These are phyloP conservation scores for Onchidella celtica DNA, from an alignment of 2,888 invertebrate genomes.

Conservation along the genomic window DNA sequence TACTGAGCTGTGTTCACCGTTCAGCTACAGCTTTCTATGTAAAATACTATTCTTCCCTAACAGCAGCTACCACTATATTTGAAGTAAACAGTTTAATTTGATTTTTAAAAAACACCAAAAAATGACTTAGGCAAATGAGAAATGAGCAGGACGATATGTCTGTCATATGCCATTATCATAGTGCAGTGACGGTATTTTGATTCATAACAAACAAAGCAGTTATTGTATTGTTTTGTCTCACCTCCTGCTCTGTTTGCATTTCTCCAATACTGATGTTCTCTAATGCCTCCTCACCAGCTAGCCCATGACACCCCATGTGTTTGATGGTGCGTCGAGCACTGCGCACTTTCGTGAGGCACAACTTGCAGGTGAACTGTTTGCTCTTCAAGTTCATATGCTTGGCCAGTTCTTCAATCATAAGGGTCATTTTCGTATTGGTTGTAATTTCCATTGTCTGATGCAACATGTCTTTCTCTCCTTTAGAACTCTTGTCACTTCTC, in stretches of 20 bases:
- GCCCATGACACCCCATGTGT: conserved; percentile 30
- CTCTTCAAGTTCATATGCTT: background rate
- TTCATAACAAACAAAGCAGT: too few species aligned
- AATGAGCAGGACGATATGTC: too few species aligned
- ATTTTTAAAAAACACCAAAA: too few species aligned
- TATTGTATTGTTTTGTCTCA: too few species aligned
- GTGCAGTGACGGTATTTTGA: too few species aligned
- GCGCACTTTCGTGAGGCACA: conserved; percentile 30
- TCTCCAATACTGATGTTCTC: conserved; percentile 58
- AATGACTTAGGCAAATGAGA: too few species aligned
- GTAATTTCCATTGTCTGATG: conserved; percentile 11
- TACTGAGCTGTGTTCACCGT: too few species aligned
- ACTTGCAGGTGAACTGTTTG: conserved; percentile 32
- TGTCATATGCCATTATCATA: too few species aligned
- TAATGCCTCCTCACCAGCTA: background rate
- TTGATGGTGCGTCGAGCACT: conserved; percentile 39
- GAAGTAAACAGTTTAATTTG: too few species aligned
- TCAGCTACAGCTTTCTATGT: too few species aligned
- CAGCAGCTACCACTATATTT: too few species aligned
- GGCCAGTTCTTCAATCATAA: conserved; percentile 9
- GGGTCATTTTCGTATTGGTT: conserved; percentile 4
- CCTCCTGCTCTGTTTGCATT: conserved; percentile 41
- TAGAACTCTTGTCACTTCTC: background rate
- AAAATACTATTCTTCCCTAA: too few species aligned
- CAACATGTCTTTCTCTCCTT: background rate